A percentile compares a stretch with the other conserved stretches of the same genome.
phyloP scores from a whole-genome alignment of 2,113 vertebrate genomes.

The Symphodus melops region DNA sequence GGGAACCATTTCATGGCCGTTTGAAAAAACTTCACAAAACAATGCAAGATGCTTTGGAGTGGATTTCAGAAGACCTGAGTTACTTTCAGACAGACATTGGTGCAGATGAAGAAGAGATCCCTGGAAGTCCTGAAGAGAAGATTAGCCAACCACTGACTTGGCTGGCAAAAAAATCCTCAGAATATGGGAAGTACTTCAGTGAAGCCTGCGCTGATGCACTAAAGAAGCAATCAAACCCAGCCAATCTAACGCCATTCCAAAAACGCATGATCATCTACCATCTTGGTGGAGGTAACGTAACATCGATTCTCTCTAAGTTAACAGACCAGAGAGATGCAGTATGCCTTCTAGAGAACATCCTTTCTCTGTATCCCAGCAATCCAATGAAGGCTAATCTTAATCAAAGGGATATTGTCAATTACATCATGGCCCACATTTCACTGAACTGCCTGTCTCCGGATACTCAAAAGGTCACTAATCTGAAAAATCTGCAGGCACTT shows the following conservation, averaged over 20 bases:
- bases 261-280: conserved; percentile 82
- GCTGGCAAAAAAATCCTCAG: conserved; percentile 75
- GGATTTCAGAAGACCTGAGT: conserved; percentile 87
- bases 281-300: conserved; percentile 84
- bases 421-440: conserved; percentile 80
- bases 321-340: conserved; percentile 73
- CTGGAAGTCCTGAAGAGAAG: conserved; percentile 55
- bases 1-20: conserved; percentile 78
- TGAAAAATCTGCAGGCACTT: conserved; percentile 76
- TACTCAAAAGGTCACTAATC: conserved; percentile 60
- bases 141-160: conserved; percentile 79
- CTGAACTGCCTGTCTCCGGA: conserved; percentile 78
- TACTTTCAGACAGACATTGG: conserved; percentile 86
- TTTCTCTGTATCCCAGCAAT: conserved; percentile 77
- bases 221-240: not conserved
- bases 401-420: conserved; percentile 82
- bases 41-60: conserved; percentile 82
- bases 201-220: not conserved
- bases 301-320: conserved; percentile 81
- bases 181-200: conserved; percentile 82
- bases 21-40: conserved; percentile 80
- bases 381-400: conserved; percentile 62
- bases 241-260: conserved; percentile 61
- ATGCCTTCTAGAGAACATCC: conserved; percentile 74
- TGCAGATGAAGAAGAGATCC: conserved; percentile 64